Conservation (phyloP, 92 coral and sea anemone species). For the Umimayanthus chanpuru region DNA sequence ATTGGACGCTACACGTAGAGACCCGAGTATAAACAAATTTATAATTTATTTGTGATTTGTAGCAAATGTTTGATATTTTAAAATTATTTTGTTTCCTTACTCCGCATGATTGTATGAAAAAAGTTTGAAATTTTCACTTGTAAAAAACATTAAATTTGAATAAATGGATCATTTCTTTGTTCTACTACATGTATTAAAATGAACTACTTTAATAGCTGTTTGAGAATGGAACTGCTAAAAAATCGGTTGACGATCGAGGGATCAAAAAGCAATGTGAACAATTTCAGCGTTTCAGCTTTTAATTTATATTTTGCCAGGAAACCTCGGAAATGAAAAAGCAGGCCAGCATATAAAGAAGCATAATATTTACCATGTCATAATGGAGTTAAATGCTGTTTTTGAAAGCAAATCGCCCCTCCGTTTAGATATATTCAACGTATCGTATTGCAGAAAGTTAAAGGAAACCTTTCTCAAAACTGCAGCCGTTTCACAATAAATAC, state of each 20-base stretch:
- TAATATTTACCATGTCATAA: not conserved
- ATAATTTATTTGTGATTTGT: not conserved
- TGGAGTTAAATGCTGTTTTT: not conserved
- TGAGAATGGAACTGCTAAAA: not conserved
- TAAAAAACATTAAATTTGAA: too few species aligned
- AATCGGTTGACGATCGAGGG: not conserved
- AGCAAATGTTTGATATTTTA: not conserved
- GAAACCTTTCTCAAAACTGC: not conserved
- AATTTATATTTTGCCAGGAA: not conserved
- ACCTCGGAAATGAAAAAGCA: not conserved
- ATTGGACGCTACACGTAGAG: slow-evolving; percentile 5
- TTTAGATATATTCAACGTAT: not conserved
- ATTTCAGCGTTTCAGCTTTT: not conserved
- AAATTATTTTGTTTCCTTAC: not conserved
- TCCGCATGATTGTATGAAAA: not conserved
- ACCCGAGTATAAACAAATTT: not conserved
- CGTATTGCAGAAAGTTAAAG: not conserved
- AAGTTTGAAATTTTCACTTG: not conserved
- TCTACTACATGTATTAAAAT: not conserved
- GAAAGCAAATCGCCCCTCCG: not conserved
- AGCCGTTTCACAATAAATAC: not conserved
- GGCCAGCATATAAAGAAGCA: not conserved
- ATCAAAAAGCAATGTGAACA: not conserved
- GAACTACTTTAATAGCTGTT: not conserved
- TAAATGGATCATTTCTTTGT: not conserved